Evolutionary conservation across 2,113 vertebrate species (phyloP).

Genomic region (Xiphophorus couchianus): DNA sequence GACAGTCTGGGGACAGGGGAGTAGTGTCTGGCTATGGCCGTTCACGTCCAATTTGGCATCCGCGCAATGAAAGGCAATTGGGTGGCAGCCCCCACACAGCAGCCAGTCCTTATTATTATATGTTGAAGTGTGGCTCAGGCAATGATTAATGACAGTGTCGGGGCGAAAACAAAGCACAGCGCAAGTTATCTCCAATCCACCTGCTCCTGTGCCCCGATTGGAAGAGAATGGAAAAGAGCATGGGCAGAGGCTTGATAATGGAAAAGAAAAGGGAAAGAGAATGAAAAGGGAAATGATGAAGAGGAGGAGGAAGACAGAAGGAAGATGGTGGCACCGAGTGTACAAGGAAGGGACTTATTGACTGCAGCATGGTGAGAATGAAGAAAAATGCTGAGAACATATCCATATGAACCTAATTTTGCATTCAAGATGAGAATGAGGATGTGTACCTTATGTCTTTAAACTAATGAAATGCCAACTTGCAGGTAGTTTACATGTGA

Average conservation of each 20-base stretch:
- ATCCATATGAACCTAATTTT: conserved; percentile 2
- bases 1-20: conserved; percentile 96
- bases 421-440: conserved; percentile 50
- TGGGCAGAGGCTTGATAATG: conserved; percentile 87
- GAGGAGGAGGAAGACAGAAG: conserved; percentile 10
- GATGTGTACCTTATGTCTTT: conserved; percentile 54
- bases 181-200: conserved; percentile 99
- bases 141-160: conserved; percentile 99
- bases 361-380: conserved; percentile 58
- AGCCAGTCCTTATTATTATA: conserved; percentile 99
- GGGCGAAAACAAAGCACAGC: conserved; percentile 97
- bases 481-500: conserved; percentile 78
- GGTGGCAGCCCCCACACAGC: conserved; percentile 91
- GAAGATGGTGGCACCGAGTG: conserved; percentile 21
- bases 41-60: conserved; percentile 99
- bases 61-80: conserved; percentile 97
- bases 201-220: conserved; percentile 93
- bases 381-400: conserved; percentile 14
- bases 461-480: conserved; percentile 60
- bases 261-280: conserved; percentile 75
- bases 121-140: conserved; percentile 98
- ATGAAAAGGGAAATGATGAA: conserved; percentile 83
- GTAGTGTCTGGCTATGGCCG: conserved; percentile 93
- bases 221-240: conserved; percentile 90
- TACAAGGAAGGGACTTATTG: conserved; percentile 36